Percentiles rank a stretch among this genome's conserved stretches.
These are phyloP conservation scores for Passer domesticus DNA, from an alignment of 2,113 vertebrate species.

Conservation along the genomic window DNA sequence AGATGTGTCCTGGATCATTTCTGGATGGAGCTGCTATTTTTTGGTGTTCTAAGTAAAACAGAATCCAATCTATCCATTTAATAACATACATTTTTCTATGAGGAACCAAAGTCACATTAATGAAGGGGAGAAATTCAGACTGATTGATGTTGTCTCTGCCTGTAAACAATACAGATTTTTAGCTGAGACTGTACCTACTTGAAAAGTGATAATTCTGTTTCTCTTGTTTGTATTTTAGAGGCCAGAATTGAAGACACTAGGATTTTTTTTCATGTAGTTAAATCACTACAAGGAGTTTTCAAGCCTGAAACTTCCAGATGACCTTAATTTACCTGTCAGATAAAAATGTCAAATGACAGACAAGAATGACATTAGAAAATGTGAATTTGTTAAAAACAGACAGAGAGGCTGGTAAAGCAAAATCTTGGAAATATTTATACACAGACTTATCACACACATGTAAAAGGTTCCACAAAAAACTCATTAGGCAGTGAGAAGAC, in stretches of 20 bases:
- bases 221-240: neutral
- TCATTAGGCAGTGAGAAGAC: neutral
- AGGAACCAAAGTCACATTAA: neutral
- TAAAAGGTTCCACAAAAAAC: neutral
- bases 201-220: neutral
- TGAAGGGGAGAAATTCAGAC: neutral
- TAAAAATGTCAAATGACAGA: constrained; percentile 44
- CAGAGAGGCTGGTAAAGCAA: neutral
- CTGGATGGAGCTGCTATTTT: neutral
- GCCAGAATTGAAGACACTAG: neutral
- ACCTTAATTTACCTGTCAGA: constrained; percentile 62
- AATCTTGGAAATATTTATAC: neutral
- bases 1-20: neutral
- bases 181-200: neutral
- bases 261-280: neutral
- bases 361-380: constrained; percentile 50
- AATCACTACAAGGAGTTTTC: neutral
- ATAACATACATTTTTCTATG: neutral
- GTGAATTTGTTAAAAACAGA: constrained; percentile 27
- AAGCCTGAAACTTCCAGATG: constrained; percentile 18
- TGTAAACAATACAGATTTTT: neutral
- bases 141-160: neutral
- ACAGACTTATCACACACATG: neutral
- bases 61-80: neutral
- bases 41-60: neutral